Base-by-base conservation (phyloP, 2,888 invertebrate species). In the Netelia melanura region DNA sequence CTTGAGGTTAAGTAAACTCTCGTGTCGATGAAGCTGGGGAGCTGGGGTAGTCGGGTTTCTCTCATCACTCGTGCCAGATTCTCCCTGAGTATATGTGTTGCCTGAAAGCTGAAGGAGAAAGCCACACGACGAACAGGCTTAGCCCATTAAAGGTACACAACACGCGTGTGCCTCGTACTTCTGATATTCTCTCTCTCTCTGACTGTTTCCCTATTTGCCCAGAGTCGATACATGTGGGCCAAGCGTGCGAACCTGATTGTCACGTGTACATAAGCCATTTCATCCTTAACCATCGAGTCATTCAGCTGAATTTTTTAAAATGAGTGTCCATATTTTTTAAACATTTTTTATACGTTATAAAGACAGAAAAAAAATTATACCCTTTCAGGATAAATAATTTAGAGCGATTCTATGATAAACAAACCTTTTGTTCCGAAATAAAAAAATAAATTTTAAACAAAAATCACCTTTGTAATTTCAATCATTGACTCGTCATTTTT, bases 131-230 rank as follows among this genome's bases (percentile, higher is more conserved):
- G 88, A 89, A 90, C 90, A 90, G 86, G 86, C 88, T 90, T 88
- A 90, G 86, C 86, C 90, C 90, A 90, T 90, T 90, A 89, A 84
- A 84, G 87, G 77, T 89, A 89, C 88, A 88, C 77, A 48, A 61
- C 77, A 68, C 68, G 67, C 84, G 85, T 80, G 58, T 80, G 52
- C 76, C 58, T 76, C 67, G 38, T 75, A 83, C 74, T 83, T 70
- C 68, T 52, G 74, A 10, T 58, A 68, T n/a, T 17, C 65, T 56
- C 64, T 76, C 78, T 64, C 71, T 71, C 65, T 65, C 71, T 80
- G 17, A 17, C 17, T 17, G 17, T 25, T 30, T 30, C 30, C 30
- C 58, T 67, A 52, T 71, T 76, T 81, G 61, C 61, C 44, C 61
- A 48, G 65, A 72, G 61, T 0, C 11, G 54, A 61, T 77, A 61